A percentile compares a stretch with the other conserved stretches of the same genome.
These are phyloP conservation scores for Pygocentrus nattereri DNA, from an alignment of 2,797 vertebrate species.

Conservation along the genomic window DNA sequence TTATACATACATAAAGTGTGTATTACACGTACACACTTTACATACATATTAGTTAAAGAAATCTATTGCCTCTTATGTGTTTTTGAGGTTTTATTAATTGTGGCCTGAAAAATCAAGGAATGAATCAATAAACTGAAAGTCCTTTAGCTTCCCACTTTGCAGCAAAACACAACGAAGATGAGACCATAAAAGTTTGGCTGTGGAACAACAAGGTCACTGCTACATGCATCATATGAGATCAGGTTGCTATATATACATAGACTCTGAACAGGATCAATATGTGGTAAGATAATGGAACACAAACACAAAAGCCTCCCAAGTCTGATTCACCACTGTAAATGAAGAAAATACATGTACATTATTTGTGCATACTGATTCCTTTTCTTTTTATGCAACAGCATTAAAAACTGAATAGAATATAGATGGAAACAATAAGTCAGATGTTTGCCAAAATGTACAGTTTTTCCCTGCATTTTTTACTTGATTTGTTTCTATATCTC, in stretches of 20 bases:
- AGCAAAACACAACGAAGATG: not conserved
- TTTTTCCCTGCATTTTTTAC: no score
- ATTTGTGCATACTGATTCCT: no score
- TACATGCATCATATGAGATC: constrained; percentile 3
- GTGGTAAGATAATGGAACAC: constrained; percentile 17
- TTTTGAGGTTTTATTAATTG: not conserved
- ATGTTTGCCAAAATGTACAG: no score
- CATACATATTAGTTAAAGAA: no score
- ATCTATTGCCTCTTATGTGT: not conserved
- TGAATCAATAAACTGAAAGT: not conserved
- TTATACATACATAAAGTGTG: no score
- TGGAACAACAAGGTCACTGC: not conserved
- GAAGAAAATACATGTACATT: no score
- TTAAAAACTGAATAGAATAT: not conserved
- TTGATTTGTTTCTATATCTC: no score
- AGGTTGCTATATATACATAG: constrained; percentile 12
- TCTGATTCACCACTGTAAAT: constrained; percentile 6
- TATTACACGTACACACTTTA: no score
- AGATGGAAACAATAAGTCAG: not conserved
- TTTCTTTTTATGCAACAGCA: no score
- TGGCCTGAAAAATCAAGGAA: not conserved
- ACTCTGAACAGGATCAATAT: constrained; percentile 13
- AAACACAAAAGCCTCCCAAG: constrained; percentile 7
- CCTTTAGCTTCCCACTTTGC: not conserved
- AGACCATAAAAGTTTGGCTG: not conserved